A percentile compares a stretch with the other conserved stretches of the same genome.
These are phyloP conservation scores for Eilema caniola DNA, from an alignment of 2,888 invertebrate species.

Conservation along the genomic window DNA sequence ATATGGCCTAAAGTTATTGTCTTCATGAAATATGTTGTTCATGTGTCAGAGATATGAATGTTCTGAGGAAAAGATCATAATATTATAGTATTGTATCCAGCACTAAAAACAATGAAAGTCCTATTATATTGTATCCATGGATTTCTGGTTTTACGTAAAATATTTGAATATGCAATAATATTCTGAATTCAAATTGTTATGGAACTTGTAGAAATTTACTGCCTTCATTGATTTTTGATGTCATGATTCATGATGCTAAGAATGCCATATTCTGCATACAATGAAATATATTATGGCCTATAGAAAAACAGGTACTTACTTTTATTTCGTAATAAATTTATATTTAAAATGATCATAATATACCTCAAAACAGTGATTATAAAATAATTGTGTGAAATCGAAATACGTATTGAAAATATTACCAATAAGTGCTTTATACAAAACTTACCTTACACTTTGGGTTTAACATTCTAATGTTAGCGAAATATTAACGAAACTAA, in stretches of 20 bases:
- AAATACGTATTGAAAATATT: slow-evolving; percentile 32
- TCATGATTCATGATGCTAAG: not conserved
- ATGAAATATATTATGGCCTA: too few relatives aligned
- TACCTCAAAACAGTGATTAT: slow-evolving; percentile 1
- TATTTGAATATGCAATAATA: not conserved
- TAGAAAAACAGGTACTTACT: too few relatives aligned
- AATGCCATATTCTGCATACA: not conserved
- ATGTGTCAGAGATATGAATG: not conserved
- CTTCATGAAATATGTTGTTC: not conserved
- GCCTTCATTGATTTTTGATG: not conserved
- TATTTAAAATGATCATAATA: not conserved
- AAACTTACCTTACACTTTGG: slow-evolving; percentile 17
- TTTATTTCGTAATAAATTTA: not conserved
- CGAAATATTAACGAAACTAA: slow-evolving; percentile 28
- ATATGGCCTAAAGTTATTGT: not conserved
- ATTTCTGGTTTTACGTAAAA: not conserved
- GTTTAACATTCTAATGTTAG: slow-evolving; percentile 24
- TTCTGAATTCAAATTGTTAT: slow-evolving; percentile 1
- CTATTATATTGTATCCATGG: slow-evolving; percentile 3
- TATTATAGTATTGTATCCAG: slow-evolving; percentile 6
- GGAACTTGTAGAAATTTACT: not conserved
- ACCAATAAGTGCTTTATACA: slow-evolving; percentile 38
- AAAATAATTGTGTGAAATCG: slow-evolving; percentile 16
- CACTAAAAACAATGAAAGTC: not conserved
- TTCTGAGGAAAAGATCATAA: not conserved